A percentile compares a stretch with the other conserved stretches of the same genome.
phyloP scores from a whole-genome alignment of 2,113 vertebrate species.

The Parotia lawesii region DNA sequence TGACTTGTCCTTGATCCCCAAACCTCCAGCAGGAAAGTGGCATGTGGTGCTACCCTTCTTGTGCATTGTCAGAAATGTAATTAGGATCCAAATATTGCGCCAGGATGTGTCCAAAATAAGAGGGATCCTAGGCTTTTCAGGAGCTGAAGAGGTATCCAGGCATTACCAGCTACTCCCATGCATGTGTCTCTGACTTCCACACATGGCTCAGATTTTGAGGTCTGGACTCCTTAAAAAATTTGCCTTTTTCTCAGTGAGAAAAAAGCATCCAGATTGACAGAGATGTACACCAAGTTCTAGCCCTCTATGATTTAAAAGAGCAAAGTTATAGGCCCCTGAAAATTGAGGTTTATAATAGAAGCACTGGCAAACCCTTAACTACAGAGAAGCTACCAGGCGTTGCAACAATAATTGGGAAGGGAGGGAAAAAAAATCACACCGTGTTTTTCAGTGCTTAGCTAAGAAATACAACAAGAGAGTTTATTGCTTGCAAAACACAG shows the following conservation, averaged over 20 bases:
- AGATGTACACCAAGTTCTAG: background rate
- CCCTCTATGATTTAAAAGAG: conserved; percentile 55
- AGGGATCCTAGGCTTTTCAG: background rate
- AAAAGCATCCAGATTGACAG: background rate
- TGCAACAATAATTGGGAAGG: conserved; percentile 65
- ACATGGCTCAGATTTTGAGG: background rate
- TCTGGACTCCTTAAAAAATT: background rate
- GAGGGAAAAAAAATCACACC: conserved; percentile 40
- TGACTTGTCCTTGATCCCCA: background rate
- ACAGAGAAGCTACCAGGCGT: conserved; percentile 62
- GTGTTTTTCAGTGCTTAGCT: conserved; percentile 70
- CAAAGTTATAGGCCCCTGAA: conserved; percentile 53
- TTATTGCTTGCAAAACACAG: conserved; percentile 77
- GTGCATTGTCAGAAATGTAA: background rate
- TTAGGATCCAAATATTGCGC: background rate
- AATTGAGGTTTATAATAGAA: conserved; percentile 65
- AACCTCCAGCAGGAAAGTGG: background rate
- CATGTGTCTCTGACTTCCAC: background rate
- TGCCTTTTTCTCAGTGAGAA: background rate
- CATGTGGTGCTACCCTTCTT: background rate
- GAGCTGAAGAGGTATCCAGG: background rate
- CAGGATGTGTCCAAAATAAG: background rate
- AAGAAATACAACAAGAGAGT: conserved; percentile 70
- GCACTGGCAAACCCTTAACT: conserved; percentile 65
- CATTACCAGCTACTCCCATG: background rate